A percentile compares a stretch with the other conserved stretches of the same genome.
These are phyloP conservation scores for Hippocampus guttulatus DNA, from an alignment of 2,113 vertebrate species.

Conservation along the genomic window DNA sequence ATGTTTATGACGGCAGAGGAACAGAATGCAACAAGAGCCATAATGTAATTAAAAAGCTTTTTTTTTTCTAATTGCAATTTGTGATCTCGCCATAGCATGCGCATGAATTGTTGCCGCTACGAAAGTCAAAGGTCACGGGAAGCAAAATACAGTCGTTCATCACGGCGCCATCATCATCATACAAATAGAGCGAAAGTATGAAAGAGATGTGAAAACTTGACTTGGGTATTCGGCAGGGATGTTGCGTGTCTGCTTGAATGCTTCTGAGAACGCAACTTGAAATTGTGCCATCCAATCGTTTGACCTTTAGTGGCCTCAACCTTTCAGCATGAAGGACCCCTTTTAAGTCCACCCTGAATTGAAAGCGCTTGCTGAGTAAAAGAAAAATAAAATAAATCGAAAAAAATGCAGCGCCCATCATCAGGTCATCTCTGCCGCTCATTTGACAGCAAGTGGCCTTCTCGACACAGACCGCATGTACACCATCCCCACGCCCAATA, in stretches of 20 bases:
- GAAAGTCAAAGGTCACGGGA: not conserved
- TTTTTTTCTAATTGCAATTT: not conserved
- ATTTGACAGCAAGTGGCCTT: not conserved
- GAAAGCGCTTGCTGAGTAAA: not conserved
- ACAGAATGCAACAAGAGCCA: not conserved
- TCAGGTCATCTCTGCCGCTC: not conserved
- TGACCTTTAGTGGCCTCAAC: not conserved
- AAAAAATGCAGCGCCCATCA: not conserved
- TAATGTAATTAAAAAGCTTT: conserved; percentile 7
- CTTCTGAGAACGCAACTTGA: no score
- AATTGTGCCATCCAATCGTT: not conserved
- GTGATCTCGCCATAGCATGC: not conserved
- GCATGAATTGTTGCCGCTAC: not conserved
- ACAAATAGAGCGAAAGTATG: not conserved
- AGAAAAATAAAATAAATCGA: no score
- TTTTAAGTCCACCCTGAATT: not conserved
- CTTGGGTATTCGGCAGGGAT: not conserved
- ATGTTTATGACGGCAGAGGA: not conserved
- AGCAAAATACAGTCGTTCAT: not conserved
- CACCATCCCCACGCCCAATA: conserved; percentile 26
- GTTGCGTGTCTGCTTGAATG: not conserved
- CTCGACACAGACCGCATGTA: not conserved
- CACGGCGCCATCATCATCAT: not conserved
- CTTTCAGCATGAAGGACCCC: not conserved
- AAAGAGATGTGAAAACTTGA: not conserved